A percentile compares a stretch with the other conserved stretches of the same genome.
These are phyloP conservation scores for Graptemys geographica DNA, from an alignment of 2,797 vertebrate genomes.

Conservation along the genomic window DNA sequence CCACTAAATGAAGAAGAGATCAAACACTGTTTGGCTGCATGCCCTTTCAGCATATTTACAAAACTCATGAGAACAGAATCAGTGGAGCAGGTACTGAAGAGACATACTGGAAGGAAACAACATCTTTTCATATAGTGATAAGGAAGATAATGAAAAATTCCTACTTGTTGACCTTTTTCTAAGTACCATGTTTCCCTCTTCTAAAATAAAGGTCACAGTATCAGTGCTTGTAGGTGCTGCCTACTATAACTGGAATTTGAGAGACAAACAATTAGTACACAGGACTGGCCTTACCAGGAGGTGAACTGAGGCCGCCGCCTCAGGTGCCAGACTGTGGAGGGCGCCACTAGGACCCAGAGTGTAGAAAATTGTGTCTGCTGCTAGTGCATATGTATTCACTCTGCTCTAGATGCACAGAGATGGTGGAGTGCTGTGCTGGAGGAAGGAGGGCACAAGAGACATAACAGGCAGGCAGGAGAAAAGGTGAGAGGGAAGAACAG, in stretches of 20 bases:
- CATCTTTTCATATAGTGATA: not conserved
- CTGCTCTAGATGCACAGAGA: too few species aligned
- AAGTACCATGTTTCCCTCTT: accelerated
- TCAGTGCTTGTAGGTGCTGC: not conserved
- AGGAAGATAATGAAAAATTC: not conserved
- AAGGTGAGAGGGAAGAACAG: too few species aligned
- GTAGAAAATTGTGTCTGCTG: too few species aligned
- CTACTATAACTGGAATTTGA: not conserved
- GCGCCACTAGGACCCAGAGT: too few species aligned
- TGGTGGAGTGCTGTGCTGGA: too few species aligned
- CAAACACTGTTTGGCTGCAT: not conserved
- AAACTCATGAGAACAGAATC: not conserved
- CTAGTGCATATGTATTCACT: too few species aligned
- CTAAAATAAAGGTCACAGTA: not conserved
- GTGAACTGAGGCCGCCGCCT: too few species aligned
- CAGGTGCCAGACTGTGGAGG: too few species aligned
- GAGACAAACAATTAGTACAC: not conserved
- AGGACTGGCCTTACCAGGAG: too few species aligned
- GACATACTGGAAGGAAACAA: not conserved
- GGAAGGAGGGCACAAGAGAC: too few species aligned
- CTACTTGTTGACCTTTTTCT: not conserved
- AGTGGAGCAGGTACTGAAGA: not conserved
- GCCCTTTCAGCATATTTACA: not conserved
- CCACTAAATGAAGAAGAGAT: not conserved
- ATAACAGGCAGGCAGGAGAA: too few species aligned